A percentile compares a stretch with the other conserved stretches of the same genome.
Evolutionary conservation across 2,113 vertebrate genomes (phyloP).

Genomic region (Nycticryphes semicollaris): DNA sequence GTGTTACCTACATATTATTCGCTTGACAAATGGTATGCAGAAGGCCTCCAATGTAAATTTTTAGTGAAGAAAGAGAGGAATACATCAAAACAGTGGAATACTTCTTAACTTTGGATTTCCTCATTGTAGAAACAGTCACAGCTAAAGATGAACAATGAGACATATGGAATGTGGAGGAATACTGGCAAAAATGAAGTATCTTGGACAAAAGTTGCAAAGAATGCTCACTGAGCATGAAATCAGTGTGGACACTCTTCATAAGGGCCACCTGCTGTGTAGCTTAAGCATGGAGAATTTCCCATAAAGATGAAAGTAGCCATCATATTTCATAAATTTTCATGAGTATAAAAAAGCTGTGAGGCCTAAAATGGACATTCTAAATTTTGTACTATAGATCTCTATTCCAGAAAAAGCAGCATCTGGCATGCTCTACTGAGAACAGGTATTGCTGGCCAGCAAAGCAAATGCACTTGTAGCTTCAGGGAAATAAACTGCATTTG

Average conservation of each 20-base stretch:
- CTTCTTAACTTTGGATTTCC: background rate
- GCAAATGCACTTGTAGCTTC: background rate
- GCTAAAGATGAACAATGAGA: background rate
- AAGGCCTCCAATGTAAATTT: background rate
- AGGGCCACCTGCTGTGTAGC: background rate
- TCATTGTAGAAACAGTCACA: background rate
- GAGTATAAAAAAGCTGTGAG: background rate
- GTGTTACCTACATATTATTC: background rate
- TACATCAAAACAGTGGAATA: background rate
- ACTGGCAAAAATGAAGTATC: background rate
- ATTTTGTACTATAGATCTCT: background rate
- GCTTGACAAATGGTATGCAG: background rate
- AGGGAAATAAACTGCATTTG: background rate
- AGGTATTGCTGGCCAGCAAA: background rate
- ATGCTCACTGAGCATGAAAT: background rate
- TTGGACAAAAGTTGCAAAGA: background rate
- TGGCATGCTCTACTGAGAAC: background rate
- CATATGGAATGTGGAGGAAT: background rate
- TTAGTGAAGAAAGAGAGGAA: background rate
- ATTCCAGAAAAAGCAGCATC: background rate
- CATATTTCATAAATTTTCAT: background rate
- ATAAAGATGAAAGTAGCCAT: background rate
- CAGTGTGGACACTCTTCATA: background rate
- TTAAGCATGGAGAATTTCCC: background rate
- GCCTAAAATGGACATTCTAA: background rate